A percentile compares a stretch with the other conserved stretches of the same genome.
These are phyloP conservation scores for Cottus gobio DNA, from an alignment of 2,113 vertebrate species.

Conservation along the genomic window DNA sequence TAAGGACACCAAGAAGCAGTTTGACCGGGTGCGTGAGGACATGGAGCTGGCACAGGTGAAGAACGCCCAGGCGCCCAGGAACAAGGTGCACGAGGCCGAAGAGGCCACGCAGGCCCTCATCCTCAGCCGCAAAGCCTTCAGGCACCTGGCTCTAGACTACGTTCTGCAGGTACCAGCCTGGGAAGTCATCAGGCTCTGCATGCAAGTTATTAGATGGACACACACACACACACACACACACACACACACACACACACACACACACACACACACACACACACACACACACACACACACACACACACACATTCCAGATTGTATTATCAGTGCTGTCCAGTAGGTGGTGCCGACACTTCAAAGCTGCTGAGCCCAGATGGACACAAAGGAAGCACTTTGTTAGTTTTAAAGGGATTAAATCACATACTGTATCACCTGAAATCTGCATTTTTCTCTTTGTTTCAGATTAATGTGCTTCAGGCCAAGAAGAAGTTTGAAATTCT, in stretches of 20 bases:
- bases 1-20: slow-evolving; percentile 98
- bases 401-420: neutral
- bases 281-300: neutral
- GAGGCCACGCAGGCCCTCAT: slow-evolving; percentile 91
- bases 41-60: slow-evolving; percentile 95
- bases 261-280: neutral
- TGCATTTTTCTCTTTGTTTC: neutral
- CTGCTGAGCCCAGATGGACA: neutral
- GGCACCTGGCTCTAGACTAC: slow-evolving; percentile 96
- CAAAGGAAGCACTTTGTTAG: neutral
- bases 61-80: slow-evolving; percentile 94
- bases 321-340: slow-evolving; percentile 44
- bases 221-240: neutral
- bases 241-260: neutral
- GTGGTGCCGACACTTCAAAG: slow-evolving; percentile 41
- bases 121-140: slow-evolving; percentile 93
- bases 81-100: slow-evolving; percentile 95
- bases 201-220: too few species aligned
- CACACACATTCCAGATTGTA: neutral
- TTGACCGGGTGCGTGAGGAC: slow-evolving; percentile 96
- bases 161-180: slow-evolving; percentile 97
- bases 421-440: neutral
- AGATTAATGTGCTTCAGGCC: slow-evolving; percentile 88
- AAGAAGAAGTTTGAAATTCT: slow-evolving; percentile 89
- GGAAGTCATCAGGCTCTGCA: too few species aligned